phyloP scores from a whole-genome alignment of 1,140 invertebrate genomes.

The Oscheius sp. region DNA sequence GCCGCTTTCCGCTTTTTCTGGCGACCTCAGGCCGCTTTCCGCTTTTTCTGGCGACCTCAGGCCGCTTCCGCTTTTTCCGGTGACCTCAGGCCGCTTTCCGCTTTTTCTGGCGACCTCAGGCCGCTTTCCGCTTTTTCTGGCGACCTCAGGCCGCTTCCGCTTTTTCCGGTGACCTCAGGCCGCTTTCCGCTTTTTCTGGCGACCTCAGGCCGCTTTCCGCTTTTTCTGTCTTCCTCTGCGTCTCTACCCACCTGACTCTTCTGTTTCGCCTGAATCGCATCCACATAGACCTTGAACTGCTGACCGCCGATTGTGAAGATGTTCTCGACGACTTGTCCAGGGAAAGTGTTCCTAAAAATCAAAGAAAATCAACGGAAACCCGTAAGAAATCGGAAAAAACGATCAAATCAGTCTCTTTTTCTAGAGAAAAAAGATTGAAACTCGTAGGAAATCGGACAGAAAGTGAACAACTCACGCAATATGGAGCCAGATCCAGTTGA shows the following conservation, averaged over 20 bases:
- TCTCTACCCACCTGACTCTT: background rate
- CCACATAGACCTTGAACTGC: conserved; percentile 19
- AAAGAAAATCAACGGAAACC: background rate
- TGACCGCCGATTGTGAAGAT: conserved; percentile 14
- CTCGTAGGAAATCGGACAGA: background rate
- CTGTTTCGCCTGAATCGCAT: background rate
- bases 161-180: too few species aligned
- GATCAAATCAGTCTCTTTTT: background rate
- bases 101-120: too few species aligned
- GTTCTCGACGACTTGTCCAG: conserved; percentile 10
- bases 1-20: too few species aligned
- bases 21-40: too few species aligned
- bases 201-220: too few species aligned
- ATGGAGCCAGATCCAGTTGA: conserved; percentile 34
- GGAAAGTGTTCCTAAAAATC: conserved; percentile 16
- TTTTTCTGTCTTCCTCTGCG: too few species aligned
- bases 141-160: too few species aligned
- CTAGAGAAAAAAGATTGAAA: background rate
- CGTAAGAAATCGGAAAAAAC: background rate
- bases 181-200: too few species aligned
- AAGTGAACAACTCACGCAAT: conserved; percentile 8
- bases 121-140: too few species aligned
- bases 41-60: too few species aligned
- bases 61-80: too few species aligned
- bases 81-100: too few species aligned